A percentile compares a stretch with the other conserved stretches of the same genome.
Conservation (phyloP, 2,797 vertebrate genomes). For the Channa striata region DNA sequence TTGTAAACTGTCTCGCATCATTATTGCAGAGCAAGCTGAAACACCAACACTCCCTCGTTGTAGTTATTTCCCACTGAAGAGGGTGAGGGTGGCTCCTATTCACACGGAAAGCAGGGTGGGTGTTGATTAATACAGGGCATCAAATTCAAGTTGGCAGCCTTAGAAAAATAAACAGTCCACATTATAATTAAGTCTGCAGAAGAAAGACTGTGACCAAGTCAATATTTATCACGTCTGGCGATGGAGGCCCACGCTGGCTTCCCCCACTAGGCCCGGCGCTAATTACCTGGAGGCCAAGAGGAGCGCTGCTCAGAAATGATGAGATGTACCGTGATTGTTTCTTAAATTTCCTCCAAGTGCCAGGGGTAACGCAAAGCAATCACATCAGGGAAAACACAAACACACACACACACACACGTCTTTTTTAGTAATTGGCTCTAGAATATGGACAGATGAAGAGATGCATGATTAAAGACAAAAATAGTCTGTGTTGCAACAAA, state of each 20-base stretch:
- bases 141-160: slow-evolving; percentile 75
- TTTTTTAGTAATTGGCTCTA: slow-evolving; percentile 55
- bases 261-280: slow-evolving; percentile 63
- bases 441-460: slow-evolving; percentile 45
- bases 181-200: slow-evolving; percentile 81
- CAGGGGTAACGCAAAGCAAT: slow-evolving; percentile 59
- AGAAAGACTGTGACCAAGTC: slow-evolving; percentile 77
- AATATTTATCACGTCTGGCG: slow-evolving; percentile 80
- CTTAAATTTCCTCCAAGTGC: slow-evolving; percentile 69
- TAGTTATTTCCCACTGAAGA: slow-evolving; percentile 40
- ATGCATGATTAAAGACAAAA: slow-evolving; percentile 56
- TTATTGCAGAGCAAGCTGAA: slow-evolving; percentile 19
- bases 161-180: slow-evolving; percentile 74
- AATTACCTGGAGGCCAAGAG: slow-evolving; percentile 81
- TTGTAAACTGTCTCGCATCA: neutral
- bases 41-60: slow-evolving; percentile 18
- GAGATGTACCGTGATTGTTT: slow-evolving; percentile 60
- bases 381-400: slow-evolving; percentile 56
- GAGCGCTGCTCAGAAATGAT: slow-evolving; percentile 62
- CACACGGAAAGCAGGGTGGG: slow-evolving; percentile 51
- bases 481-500: slow-evolving; percentile 2
- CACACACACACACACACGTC: slow-evolving; percentile 7
- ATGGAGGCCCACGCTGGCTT: slow-evolving; percentile 64
- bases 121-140: slow-evolving; percentile 78
- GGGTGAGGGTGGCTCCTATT: slow-evolving; percentile 22